Percentiles rank a stretch among this genome's conserved stretches.
These are phyloP conservation scores for Sebastes trivittatus DNA, from an alignment of 2,797 vertebrate species.

Conservation along the genomic window DNA sequence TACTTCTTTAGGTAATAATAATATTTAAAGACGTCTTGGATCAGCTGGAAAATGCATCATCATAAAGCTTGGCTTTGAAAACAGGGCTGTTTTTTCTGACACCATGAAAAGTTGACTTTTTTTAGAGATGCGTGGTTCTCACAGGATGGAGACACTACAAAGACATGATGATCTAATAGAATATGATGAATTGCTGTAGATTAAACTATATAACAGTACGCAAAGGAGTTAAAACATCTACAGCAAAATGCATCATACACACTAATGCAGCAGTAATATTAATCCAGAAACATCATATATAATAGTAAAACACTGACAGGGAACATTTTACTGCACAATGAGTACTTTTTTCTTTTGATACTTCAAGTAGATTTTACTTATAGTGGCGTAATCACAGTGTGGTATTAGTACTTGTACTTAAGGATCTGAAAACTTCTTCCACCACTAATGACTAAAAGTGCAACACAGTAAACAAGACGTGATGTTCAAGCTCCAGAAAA, in stretches of 20 bases:
- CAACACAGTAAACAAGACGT: neutral
- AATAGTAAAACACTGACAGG: fast-evolving
- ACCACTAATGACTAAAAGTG: no score
- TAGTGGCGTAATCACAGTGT: neutral
- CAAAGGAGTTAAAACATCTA: neutral
- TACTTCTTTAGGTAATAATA: no score
- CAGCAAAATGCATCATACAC: neutral
- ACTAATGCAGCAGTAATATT: neutral
- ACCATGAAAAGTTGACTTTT: no score
- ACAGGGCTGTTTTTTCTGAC: no score
- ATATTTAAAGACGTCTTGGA: no score
- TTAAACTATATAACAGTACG: neutral
- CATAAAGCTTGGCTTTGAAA: no score
- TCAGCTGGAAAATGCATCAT: no score
- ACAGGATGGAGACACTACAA: no score
- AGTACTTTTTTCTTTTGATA: no score
- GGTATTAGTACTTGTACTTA: no score
- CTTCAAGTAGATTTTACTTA: neutral
- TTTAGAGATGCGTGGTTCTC: no score
- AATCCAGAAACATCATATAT: neutral
- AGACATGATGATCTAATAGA: neutral
- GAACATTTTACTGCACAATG: no score
- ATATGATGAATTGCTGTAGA: neutral
- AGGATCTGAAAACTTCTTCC: neutral
- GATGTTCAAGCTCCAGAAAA: neutral